phyloP scores from a whole-genome alignment of 2,113 vertebrate genomes.

The Marmota monax region DNA sequence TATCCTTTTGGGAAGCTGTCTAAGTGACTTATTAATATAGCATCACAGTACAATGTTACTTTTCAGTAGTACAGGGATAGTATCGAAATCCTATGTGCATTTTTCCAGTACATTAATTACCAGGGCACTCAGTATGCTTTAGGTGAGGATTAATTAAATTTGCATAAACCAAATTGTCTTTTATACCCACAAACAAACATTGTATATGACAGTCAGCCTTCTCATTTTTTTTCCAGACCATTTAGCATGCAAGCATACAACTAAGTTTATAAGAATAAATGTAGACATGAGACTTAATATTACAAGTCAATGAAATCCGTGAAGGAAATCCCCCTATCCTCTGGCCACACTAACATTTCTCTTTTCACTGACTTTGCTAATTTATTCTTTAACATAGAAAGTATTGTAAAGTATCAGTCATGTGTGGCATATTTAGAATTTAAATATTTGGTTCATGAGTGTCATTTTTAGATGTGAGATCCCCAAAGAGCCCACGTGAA shows the following conservation, averaged over 20 bases:
- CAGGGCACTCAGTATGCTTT: not conserved
- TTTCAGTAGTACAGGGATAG: constrained; percentile 58
- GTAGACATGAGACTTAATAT: constrained; percentile 51
- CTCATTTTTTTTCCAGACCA: constrained; percentile 64
- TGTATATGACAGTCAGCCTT: constrained; percentile 56
- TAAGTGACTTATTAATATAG: constrained; percentile 68
- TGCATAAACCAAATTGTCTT: constrained; percentile 54
- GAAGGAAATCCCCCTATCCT: not conserved
- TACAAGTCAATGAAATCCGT: not conserved
- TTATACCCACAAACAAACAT: constrained; percentile 66
- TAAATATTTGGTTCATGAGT: not conserved
- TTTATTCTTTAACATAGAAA: not conserved
- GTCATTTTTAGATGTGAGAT: no score
- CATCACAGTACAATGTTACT: constrained; percentile 53
- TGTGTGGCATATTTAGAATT: not conserved
- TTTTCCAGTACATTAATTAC: constrained; percentile 74
- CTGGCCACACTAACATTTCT: not conserved
- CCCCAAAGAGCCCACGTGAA: no score
- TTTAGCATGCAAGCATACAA: constrained; percentile 60
- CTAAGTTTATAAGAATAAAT: constrained; percentile 64
- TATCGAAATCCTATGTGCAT: constrained; percentile 59
- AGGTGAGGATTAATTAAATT: constrained; percentile 80
- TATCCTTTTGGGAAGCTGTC: constrained; percentile 74
- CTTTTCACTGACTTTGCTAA: not conserved
- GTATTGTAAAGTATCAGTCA: not conserved